phyloP scores from a whole-genome alignment of 2,797 vertebrate genomes.

The Brachyrhaphis roseni region DNA sequence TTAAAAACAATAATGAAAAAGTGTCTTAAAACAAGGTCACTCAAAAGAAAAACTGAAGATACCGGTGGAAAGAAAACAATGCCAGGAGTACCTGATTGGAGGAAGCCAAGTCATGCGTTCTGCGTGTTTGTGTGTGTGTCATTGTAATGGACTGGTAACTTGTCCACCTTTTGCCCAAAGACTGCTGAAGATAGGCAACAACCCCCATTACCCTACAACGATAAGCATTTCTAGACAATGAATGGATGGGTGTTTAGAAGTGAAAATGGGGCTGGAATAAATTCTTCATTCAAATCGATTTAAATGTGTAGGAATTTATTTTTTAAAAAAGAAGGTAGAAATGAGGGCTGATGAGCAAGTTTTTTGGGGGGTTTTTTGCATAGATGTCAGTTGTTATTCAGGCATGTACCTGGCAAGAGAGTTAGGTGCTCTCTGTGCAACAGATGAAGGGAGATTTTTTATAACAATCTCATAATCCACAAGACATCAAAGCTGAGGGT shows the following conservation, averaged over 20 bases:
- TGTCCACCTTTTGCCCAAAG: not conserved
- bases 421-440: slow-evolving; percentile 47
- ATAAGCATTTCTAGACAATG: not conserved
- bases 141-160: not conserved
- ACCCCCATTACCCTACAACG: not conserved
- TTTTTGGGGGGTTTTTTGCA: slow-evolving; percentile 15
- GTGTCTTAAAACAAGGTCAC: too few species aligned
- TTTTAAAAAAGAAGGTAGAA: slow-evolving; percentile 62
- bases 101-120: not conserved
- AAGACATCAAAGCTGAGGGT: slow-evolving; percentile 62
- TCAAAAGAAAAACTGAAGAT: not conserved
- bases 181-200: not conserved
- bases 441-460: slow-evolving; percentile 22
- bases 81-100: not conserved
- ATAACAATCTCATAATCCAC: slow-evolving; percentile 42
- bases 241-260: not conserved
- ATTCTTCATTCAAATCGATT: slow-evolving; percentile 61
- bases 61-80: too few species aligned
- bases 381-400: slow-evolving; percentile 44
- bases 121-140: not conserved
- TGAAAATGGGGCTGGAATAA: slow-evolving; percentile 52
- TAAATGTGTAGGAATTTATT: slow-evolving; percentile 37
- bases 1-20: too few species aligned
- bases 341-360: slow-evolving; percentile 37
- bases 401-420: slow-evolving; percentile 28